Evolutionary conservation across 1,140 invertebrate species (phyloP), one percentile per base, ranked within the genome.

Genomic region (Penaeus chinensis): DNA sequence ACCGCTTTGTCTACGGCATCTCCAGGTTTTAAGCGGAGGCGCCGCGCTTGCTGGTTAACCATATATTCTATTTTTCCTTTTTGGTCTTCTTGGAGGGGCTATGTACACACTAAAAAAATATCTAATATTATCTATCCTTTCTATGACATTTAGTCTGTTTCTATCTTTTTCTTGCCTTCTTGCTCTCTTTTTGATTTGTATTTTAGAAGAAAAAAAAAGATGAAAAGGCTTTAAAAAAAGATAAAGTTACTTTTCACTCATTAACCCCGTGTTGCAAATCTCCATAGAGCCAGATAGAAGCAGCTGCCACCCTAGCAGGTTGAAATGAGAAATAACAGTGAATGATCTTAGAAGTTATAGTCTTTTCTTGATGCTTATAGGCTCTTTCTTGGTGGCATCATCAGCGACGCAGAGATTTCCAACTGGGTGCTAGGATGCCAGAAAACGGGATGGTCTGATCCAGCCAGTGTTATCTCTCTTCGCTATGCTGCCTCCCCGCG

Each of bases 321-420:
- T 54, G 37, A 11, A 54, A 16, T 54, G 54, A 16, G 32, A 82
- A 66, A 82, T 42, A 82, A 66, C 81, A 42, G 20, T 65, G 66
- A 66, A 32, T 32, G 66, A 24, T 63, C 27, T 82, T 84, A 22
- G 16, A 18, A n/a, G n/a, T 80, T 60, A n/a, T 77, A 60, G 82
- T 62, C 32, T 11, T n/a, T 80, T 76, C 66, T 78, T 47, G 86
- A 82, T 69, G 86, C 81, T 80, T 71, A 54, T 77, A 87, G 86
- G 80, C 86, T 82, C 54, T 80, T 80, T 83, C 82, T 80, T 69
- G 61, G 81, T 78, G 86, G 82, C 74, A 65, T 65, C 79, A 82
- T 76, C 37, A 87, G 81, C 65, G 81, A 83, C 69, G 86, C 27
- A 32, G n/a, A 77, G 80, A 87, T 87, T 37, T 82, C 54, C 54